Conservation (phyloP, 2,113 vertebrate species). For the Spea multiplicata region DNA sequence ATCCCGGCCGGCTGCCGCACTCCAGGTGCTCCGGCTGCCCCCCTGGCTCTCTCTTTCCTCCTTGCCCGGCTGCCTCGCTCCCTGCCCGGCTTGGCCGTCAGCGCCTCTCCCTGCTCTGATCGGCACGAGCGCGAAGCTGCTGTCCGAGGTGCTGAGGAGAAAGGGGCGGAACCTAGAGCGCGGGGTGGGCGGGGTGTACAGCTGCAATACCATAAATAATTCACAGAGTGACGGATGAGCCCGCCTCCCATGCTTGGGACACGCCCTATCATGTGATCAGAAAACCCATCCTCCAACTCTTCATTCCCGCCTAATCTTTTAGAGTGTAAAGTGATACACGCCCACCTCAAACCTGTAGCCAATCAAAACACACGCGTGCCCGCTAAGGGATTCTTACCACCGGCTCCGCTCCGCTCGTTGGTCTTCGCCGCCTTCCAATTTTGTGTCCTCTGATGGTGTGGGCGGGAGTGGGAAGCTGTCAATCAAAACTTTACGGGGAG, state of each 20-base stretch:
- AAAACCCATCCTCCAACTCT: neutral
- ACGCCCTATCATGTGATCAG: neutral
- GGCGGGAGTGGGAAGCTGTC: too few species aligned
- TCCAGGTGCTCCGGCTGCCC: too few species aligned
- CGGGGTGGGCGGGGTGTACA: neutral
- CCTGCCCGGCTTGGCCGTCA: neutral
- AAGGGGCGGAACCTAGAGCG: constrained; percentile 10
- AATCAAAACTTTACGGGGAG: too few species aligned
- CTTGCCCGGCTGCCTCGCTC: too few species aligned
- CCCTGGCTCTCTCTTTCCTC: neutral
- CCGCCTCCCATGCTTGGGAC: neutral
- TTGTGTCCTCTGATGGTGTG: neutral
- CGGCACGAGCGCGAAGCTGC: constrained; percentile 9
- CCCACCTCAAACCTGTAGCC: neutral
- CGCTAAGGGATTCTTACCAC: neutral
- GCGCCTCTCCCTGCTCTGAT: neutral
- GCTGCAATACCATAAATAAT: constrained; percentile 13
- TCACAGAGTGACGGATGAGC: neutral
- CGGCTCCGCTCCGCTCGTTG: too few species aligned
- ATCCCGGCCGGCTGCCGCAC: neutral
- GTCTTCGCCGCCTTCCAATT: neutral
- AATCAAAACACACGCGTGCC: neutral
- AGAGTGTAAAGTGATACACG: fast-evolving
- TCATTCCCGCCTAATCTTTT: neutral
- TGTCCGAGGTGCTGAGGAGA: constrained; percentile 40